Conservation (phyloP, 2,888 invertebrate species). For the Leucophora obtusa region DNA sequence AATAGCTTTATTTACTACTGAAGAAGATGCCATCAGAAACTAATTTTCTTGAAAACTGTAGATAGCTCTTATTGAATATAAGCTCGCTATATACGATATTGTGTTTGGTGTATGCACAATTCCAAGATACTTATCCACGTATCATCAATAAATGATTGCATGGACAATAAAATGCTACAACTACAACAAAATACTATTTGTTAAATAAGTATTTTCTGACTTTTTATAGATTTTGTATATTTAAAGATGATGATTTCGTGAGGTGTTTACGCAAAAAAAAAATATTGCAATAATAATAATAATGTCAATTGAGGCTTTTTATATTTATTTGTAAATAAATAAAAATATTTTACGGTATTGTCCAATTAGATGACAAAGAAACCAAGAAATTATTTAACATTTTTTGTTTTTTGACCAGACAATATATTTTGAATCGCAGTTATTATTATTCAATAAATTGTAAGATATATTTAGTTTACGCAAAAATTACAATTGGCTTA, state of each 20-base stretch:
- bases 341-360: constrained; percentile 39
- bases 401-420: not conserved
- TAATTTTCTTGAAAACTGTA: no score
- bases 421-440: not conserved
- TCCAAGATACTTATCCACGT: not conserved
- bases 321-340: constrained; percentile 35
- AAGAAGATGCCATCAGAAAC: no score
- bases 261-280: constrained; percentile 53
- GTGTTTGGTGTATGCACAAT: not conserved
- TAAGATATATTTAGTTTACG: not conserved
- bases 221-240: not conserved
- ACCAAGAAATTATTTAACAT: constrained; percentile 1
- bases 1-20: no score
- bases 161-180: constrained; percentile 12
- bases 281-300: constrained; percentile 15
- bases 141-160: constrained; percentile 3
- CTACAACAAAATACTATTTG: not conserved
- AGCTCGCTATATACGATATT: no score
- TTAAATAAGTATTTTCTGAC: constrained; percentile 10
- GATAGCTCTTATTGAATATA: no score
- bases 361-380: constrained; percentile 41
- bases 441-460: not conserved
- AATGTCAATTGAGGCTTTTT: constrained; percentile 36
- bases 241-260: constrained; percentile 53
- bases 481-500: constrained; percentile 8